Percentiles rank a stretch among this genome's conserved stretches.
Conservation (phyloP, 1,140 invertebrate species). For the Steinernema khuongi region DNA sequence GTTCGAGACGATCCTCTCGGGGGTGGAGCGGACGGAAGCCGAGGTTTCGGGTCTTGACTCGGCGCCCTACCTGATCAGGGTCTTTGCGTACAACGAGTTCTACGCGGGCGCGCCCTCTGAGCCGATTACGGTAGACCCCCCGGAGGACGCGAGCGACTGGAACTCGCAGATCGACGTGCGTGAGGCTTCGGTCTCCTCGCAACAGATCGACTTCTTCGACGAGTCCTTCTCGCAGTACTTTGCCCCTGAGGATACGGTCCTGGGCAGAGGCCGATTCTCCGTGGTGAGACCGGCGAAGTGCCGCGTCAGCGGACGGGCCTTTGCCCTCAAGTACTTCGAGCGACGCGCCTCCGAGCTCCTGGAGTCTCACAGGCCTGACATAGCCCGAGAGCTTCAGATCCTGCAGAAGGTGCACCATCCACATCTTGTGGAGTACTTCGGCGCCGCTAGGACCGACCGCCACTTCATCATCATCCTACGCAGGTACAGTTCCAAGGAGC, state of each 20-base stretch:
- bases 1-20: not conserved
- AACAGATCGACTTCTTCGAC: slow-evolving; percentile 13
- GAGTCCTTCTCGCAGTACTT: not conserved
- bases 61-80: not conserved
- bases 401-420: not conserved
- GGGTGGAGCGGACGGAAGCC: not conserved
- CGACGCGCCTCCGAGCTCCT: not conserved
- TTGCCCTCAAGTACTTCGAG: not conserved
- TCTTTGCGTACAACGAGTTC: slow-evolving; percentile 5
- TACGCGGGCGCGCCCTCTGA: not conserved
- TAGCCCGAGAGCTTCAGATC: not conserved
- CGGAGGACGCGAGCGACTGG: slow-evolving; percentile 4
- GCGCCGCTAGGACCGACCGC: not conserved
- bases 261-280: not conserved
- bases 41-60: not conserved
- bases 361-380: not conserved
- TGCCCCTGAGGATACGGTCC: not conserved
- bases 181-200: slow-evolving; percentile 9
- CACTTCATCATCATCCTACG: not conserved
- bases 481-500: not conserved
- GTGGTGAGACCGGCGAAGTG: not conserved
- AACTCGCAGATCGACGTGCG: slow-evolving; percentile 12
- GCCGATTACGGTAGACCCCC: slow-evolving; percentile 7
- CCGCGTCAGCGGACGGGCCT: not conserved
- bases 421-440: not conserved